These are phyloP conservation scores for Atopsyche davidsoni DNA, from an alignment of 1,140 invertebrate genomes.

Conservation along the genomic window DNA sequence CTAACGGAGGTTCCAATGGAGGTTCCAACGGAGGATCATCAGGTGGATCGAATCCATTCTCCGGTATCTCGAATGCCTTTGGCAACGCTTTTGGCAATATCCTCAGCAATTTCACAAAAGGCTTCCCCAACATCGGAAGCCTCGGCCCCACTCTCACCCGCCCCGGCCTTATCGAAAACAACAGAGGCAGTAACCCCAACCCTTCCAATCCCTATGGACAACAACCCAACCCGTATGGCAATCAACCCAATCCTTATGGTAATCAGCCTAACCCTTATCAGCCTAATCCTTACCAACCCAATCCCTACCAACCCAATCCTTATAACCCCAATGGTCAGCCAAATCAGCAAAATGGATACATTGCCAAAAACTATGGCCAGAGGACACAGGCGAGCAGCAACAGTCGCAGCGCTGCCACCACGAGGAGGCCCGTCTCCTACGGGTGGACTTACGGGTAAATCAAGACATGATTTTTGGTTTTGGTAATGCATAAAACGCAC, in stretches of 20 bases:
- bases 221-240: slow-evolving; percentile 15
- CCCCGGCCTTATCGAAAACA: slow-evolving; percentile 28
- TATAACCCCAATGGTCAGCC: slow-evolving; percentile 10
- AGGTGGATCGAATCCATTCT: slow-evolving; percentile 37
- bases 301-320: slow-evolving; percentile 4
- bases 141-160: slow-evolving; percentile 21
- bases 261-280: slow-evolving; percentile 7
- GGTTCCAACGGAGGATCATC: slow-evolving; percentile 31
- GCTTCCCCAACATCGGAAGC: slow-evolving; percentile 13
- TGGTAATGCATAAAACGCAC: not conserved
- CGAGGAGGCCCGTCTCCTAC: slow-evolving; percentile 37
- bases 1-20: not conserved
- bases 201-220: slow-evolving; percentile 19
- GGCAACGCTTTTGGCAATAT: no score
- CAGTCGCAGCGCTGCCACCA: slow-evolving; percentile 34
- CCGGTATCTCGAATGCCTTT: slow-evolving; percentile 40
- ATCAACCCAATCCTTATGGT: slow-evolving; percentile 8
- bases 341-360: slow-evolving; percentile 25
- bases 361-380: slow-evolving; percentile 41
- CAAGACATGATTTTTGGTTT: slow-evolving; percentile 14
- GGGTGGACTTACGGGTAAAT: slow-evolving; percentile 48
- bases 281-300: not conserved
- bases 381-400: slow-evolving; percentile 19
- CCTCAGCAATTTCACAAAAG: slow-evolving; percentile 27
- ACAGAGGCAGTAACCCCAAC: slow-evolving; percentile 15